Conservation (phyloP, 2,113 vertebrate genomes). For the Clinocottus analis region DNA sequence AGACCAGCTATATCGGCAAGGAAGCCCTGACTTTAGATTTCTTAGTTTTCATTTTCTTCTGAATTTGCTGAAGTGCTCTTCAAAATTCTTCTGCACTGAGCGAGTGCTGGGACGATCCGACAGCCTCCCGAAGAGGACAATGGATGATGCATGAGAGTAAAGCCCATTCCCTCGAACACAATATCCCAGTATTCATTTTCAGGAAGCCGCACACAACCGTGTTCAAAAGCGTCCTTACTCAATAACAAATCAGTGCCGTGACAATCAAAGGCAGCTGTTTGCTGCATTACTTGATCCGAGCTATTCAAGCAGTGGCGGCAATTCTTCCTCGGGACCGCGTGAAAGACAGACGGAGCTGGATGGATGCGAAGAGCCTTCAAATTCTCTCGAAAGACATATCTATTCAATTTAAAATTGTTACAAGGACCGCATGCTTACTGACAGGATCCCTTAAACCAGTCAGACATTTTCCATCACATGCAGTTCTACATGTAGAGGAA, state of each 20-base stretch:
- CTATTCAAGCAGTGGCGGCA: neutral
- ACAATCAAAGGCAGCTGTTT: slow-evolving; percentile 19
- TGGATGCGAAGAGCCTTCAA: neutral
- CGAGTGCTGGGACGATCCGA: neutral
- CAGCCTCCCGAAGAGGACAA: slow-evolving; percentile 7
- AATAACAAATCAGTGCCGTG: slow-evolving; percentile 12
- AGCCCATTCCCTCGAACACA: slow-evolving; percentile 6
- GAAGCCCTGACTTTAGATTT: neutral
- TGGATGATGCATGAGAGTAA: slow-evolving; percentile 5
- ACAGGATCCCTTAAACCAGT: neutral
- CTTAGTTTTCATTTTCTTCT: neutral
- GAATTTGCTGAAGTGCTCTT: slow-evolving; percentile 18
- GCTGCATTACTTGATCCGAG: neutral
- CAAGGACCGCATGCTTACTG: neutral
- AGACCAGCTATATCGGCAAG: neutral
- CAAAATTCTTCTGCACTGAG: neutral
- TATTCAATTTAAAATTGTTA: neutral
- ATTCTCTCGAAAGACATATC: neutral
- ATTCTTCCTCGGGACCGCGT: neutral
- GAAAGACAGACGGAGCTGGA: neutral
- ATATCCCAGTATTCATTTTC: neutral
- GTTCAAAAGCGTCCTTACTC: neutral
- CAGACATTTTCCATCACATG: neutral
- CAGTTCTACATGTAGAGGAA: neutral
- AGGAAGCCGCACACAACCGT: neutral